Evolutionary conservation across 2,113 vertebrate species (phyloP), one percentile per base, ranked within the genome.

Genomic region (Crotalus viridis): DNA sequence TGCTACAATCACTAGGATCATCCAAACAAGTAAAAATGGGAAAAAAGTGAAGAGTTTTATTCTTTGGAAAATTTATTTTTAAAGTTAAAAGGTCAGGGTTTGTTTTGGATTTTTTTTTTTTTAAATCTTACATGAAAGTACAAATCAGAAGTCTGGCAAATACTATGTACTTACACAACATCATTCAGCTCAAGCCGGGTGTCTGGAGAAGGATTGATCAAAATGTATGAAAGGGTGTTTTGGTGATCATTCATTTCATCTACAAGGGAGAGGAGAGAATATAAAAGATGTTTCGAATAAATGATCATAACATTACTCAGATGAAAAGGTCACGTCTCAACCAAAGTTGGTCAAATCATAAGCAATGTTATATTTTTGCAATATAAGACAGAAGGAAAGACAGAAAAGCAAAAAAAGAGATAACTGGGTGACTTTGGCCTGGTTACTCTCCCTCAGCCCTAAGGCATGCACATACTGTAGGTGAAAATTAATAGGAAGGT

Each of bases 211-310:
- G 99, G 99, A 96, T 99, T 99, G 90, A 99, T 99, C 90, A 99
- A 97, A 94, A 99, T 99, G 64, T 99, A 99, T 56, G 99, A 99
- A 52, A 99, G 98, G 0, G 98, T 99, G 96, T 98, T 99, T 95
- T 99, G 99, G 89, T 99, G 98, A 95, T 99, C 99, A 52, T 99
- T 99, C 98, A 99, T 98, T 97, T 99, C 99, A 98, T 99, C 99
- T 99, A 95, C 85, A 98, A 90, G 51, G 43, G 61, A 28, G 61
- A 19, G 48, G 43, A 52, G 21, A 64, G 43, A 51, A 15, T 74
- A 88, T 43, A 46, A 89, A 74, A 13, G 22, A 28, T 74, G 15
- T 74, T 15, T 81, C 28, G 17, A 1, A 88, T 33, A 12, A 91
- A n/a, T 91, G 54, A 12, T 52, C 15, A 6, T 87, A 26, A 91